Percentiles rank a stretch among this genome's conserved stretches.
Evolutionary conservation across 2,797 vertebrate genomes (phyloP).

Genomic region (Orientallactaga sibirica): DNA sequence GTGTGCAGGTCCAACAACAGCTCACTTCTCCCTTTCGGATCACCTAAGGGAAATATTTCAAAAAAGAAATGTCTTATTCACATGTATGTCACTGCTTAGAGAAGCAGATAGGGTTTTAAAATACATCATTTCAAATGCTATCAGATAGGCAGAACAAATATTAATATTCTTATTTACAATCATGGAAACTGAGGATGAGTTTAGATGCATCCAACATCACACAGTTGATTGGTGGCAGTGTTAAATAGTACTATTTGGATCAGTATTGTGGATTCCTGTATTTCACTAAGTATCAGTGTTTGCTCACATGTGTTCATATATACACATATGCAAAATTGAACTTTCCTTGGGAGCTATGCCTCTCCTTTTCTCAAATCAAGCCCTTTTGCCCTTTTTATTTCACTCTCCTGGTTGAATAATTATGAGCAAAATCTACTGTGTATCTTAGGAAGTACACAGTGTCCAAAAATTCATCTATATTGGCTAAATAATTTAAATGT

Average conservation of each 20-base stretch:
- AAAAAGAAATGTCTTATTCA: background rate
- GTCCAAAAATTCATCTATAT: background rate
- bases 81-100: background rate
- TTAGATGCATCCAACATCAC: background rate
- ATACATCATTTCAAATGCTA: conserved; percentile 28
- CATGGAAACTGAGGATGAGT: background rate
- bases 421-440: background rate
- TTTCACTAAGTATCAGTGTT: background rate
- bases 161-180: conserved; percentile 38
- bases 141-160: background rate
- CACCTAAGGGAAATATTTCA: conserved; percentile 89
- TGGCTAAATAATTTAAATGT: conserved; percentile 32
- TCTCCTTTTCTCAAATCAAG: background rate
- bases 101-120: background rate
- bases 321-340: background rate
- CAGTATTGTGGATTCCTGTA: background rate
- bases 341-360: background rate
- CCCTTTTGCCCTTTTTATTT: background rate
- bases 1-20: conserved; percentile 99
- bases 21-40: conserved; percentile 99
- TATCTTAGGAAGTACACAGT: background rate
- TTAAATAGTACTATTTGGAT: background rate
- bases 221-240: background rate
- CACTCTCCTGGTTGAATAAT: background rate
- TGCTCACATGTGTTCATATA: background rate